Evolutionary conservation across 2,113 vertebrate genomes (phyloP).

Genomic region (Ahaetulla prasina): DNA sequence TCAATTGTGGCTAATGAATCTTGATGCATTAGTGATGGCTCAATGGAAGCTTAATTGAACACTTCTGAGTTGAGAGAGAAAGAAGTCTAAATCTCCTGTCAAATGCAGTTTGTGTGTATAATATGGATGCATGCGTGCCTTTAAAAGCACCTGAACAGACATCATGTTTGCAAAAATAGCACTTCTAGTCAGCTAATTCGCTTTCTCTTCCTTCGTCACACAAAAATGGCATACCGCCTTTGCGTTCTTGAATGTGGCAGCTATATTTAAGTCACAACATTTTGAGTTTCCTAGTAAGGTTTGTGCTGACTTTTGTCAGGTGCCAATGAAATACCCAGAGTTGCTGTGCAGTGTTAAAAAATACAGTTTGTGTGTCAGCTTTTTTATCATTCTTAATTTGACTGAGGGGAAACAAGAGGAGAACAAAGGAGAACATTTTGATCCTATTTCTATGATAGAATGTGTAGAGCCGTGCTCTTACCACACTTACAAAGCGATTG

Average conservation of each 20-base stretch:
- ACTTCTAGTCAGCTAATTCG: constrained; percentile 42
- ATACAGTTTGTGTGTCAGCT: background rate
- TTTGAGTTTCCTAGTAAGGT: background rate
- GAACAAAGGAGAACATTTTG: background rate
- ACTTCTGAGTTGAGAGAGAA: constrained; percentile 43
- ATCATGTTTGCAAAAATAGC: constrained; percentile 27
- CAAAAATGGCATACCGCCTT: background rate
- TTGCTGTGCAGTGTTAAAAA: background rate
- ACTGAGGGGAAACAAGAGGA: background rate
- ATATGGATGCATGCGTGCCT: background rate
- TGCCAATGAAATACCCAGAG: background rate
- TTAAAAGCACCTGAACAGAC: constrained; percentile 41
- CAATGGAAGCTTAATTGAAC: constrained; percentile 33
- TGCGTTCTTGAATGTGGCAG: background rate
- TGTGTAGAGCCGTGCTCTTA: background rate
- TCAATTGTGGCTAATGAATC: constrained; percentile 34
- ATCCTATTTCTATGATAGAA: background rate
- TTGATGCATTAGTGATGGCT: background rate
- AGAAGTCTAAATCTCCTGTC: constrained; percentile 21
- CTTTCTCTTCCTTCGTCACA: background rate
- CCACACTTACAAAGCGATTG: background rate
- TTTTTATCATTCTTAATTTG: background rate
- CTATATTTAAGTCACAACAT: background rate
- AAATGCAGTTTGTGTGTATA: background rate
- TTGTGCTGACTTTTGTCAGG: background rate